Evolutionary conservation across 2,797 vertebrate species (phyloP).

Genomic region (Onychomys leucogaster): DNA sequence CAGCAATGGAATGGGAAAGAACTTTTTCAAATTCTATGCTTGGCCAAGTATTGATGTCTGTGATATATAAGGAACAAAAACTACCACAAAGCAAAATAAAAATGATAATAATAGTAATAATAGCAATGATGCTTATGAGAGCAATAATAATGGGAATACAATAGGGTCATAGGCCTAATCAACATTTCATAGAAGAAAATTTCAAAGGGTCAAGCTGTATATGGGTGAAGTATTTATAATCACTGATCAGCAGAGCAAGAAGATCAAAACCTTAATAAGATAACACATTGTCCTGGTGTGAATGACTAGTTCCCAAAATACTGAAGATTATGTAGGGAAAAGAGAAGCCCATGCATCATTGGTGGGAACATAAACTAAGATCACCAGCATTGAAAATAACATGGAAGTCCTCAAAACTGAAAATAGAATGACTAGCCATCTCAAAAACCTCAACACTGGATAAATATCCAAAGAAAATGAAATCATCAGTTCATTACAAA

Average conservation of each 20-base stretch:
- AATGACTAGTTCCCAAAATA: neutral
- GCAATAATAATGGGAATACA: neutral
- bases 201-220: neutral
- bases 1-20: neutral
- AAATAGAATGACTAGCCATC: neutral
- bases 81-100: neutral
- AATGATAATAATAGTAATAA: neutral
- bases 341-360: too few relatives aligned
- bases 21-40: neutral
- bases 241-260: neutral
- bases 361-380: neutral
- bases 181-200: neutral
- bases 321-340: neutral
- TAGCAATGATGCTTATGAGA: neutral
- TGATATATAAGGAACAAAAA: neutral
- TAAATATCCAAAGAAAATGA: neutral
- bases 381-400: neutral
- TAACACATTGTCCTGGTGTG: neutral
- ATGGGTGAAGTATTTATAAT: neutral
- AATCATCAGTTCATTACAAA: neutral
- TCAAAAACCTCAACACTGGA: neutral
- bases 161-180: neutral
- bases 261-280: neutral
- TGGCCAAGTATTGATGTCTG: too few relatives aligned
- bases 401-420: neutral